Evolutionary conservation across 2,113 vertebrate species (phyloP).

Genomic region (Alethe castanea): DNA sequence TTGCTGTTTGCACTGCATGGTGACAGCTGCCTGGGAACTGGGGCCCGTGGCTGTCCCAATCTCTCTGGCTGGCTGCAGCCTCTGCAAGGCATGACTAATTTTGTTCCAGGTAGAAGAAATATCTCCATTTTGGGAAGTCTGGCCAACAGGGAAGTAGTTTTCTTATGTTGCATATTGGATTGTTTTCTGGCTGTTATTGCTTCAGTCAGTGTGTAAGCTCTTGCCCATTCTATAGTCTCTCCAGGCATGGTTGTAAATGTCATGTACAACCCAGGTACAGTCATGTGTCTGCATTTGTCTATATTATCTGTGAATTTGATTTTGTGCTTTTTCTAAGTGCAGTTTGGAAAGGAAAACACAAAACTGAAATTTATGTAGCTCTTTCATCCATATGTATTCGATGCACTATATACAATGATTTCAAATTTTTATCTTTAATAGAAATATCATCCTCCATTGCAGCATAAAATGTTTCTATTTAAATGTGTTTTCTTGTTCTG

Average conservation of each 20-base stretch:
- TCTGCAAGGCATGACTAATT: background rate
- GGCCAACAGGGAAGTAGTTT: background rate
- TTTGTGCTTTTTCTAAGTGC: background rate
- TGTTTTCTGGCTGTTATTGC: background rate
- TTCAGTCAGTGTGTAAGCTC: background rate
- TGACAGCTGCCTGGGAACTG: background rate
- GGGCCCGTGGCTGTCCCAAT: accelerated
- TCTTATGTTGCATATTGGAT: background rate
- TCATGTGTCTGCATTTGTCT: background rate
- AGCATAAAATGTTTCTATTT: background rate
- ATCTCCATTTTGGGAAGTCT: background rate
- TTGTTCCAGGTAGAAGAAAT: background rate
- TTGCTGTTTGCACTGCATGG: background rate
- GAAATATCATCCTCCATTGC: background rate
- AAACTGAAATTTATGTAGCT: background rate
- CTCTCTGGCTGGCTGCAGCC: background rate
- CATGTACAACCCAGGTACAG: background rate
- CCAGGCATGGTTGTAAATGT: background rate
- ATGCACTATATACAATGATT: background rate
- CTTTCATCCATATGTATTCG: background rate
- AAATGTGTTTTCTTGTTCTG: background rate
- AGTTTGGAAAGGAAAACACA: background rate
- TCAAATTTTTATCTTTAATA: background rate
- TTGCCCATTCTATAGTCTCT: background rate
- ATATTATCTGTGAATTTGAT: background rate